These are phyloP conservation scores for Thymelicus lineola DNA, from an alignment of 2,888 invertebrate species.

Conservation along the genomic window DNA sequence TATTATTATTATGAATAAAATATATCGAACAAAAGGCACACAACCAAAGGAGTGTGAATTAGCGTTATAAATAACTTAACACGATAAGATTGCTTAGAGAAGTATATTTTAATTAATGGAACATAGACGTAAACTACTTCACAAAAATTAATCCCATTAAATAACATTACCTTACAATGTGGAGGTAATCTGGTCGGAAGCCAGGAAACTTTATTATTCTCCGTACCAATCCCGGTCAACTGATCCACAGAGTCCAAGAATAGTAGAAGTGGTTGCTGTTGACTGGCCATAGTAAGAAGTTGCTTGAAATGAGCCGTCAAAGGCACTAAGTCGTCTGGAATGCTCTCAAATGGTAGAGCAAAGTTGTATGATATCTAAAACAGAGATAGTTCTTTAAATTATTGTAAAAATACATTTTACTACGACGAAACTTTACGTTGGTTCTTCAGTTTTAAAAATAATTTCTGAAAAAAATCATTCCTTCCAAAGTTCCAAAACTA, in stretches of 20 bases:
- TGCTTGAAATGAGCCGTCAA: slow-evolving; percentile 98
- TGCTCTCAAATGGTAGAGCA: slow-evolving; percentile 95
- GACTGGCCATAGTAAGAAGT: slow-evolving; percentile 92
- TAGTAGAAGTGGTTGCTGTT: slow-evolving; percentile 94
- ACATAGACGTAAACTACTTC: no score
- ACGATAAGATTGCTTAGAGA: no score
- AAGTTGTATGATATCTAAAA: slow-evolving; percentile 95
- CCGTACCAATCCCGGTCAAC: slow-evolving; percentile 94
- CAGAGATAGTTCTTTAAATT: background rate
- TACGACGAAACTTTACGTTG: no score
- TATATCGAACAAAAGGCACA: no score
- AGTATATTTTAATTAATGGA: no score
- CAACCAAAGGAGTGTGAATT: background rate
- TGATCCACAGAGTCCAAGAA: slow-evolving; percentile 99
- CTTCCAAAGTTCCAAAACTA: no score
- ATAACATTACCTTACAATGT: slow-evolving; percentile 90
- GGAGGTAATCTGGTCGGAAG: slow-evolving; percentile 95
- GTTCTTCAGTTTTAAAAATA: no score
- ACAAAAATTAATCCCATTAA: background rate
- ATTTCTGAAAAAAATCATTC: no score
- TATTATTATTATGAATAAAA: no score
- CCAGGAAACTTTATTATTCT: slow-evolving; percentile 98
- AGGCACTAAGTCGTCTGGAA: slow-evolving; percentile 98
- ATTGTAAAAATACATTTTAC: no score
- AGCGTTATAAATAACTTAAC: no score